Evolutionary conservation across 1,140 invertebrate genomes (phyloP), one percentile per base, ranked within the genome.

Genomic region (Papilio machaon): DNA sequence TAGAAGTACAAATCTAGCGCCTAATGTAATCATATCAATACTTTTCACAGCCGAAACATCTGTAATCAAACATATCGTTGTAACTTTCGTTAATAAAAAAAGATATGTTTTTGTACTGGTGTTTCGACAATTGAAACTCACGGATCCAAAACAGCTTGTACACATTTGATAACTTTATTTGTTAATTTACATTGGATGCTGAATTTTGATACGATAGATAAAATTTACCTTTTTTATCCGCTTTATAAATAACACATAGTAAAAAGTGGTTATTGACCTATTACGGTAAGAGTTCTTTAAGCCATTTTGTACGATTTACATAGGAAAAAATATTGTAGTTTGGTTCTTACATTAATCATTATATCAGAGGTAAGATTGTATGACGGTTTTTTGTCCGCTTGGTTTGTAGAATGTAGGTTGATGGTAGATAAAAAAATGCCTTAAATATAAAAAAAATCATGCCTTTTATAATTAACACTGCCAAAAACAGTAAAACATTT

Each of bases 221-320:
- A 30, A 64, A 64, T 13, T 23, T 13, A 30, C 30, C 60, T 8
- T 35, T 35, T 30, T n/a, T 64, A 64, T 64, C 23, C 60, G 9
- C 23, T 23, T 64, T 30, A 30, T 64, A 30, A 30, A 10, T 52
- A 30, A 64, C 11, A 64, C 60, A 64, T 9, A 64, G 23, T 64
- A 2, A 64, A 64, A 58, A 11, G n/a, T 58, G 17, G 54, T 58
- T 58, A 30, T 30, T 64, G 8, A 64, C 23, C 5, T 58, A 64
- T 64, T 30, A 64, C 60, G 30, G 19, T 60, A 11, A 35, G 60
- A 64, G 8, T 64, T 64, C 30, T 64, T n/a, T 64, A 64, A 23
- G 60, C 19, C 54, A 30, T 64, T 64, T 64, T 64, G 60, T 64
- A 64, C 58, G 23, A 64, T 35, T 64, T 64, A 30, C 30, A 64